These are phyloP conservation scores for Drosophila infuscata DNA, from an alignment of 2,888 invertebrate species.

Conservation along the genomic window DNA sequence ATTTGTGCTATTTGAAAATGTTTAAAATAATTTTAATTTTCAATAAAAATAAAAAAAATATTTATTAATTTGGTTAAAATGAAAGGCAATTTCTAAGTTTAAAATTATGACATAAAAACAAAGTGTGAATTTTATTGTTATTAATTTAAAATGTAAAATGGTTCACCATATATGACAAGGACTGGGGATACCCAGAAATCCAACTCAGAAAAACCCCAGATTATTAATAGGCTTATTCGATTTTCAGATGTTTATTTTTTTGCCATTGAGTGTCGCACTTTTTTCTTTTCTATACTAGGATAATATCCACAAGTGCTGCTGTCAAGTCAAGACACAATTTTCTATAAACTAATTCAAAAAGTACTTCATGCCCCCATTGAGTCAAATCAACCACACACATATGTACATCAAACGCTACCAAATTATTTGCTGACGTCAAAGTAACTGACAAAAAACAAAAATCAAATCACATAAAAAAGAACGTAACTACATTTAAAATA, in stretches of 20 bases:
- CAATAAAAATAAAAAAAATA: neutral
- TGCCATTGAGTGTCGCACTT: neutral
- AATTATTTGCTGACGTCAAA: constrained; percentile 63
- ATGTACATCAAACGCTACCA: constrained; percentile 5
- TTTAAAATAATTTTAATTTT: neutral
- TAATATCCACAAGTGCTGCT: constrained; percentile 3
- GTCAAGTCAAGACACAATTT: constrained; percentile 13
- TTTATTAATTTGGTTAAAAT: neutral
- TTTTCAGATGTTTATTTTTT: neutral
- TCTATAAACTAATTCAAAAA: constrained; percentile 10
- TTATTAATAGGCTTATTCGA: neutral
- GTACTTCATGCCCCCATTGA: constrained; percentile 23
- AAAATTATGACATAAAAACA: neutral
- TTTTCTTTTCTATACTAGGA: neutral
- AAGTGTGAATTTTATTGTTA: neutral
- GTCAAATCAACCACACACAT: constrained; percentile 14
- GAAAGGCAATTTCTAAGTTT: neutral
- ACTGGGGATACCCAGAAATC: neutral
- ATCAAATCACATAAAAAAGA: neutral
- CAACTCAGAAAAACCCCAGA: neutral
- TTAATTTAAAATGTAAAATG: neutral
- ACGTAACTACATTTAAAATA: constrained; percentile 32
- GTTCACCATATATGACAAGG: neutral
- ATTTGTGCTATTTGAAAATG: constrained; percentile 1
- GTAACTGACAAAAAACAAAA: constrained; percentile 41